A percentile compares a stretch with the other conserved stretches of the same genome.
phyloP scores from a whole-genome alignment of 2,113 vertebrate genomes.

The Oryzias celebensis region DNA sequence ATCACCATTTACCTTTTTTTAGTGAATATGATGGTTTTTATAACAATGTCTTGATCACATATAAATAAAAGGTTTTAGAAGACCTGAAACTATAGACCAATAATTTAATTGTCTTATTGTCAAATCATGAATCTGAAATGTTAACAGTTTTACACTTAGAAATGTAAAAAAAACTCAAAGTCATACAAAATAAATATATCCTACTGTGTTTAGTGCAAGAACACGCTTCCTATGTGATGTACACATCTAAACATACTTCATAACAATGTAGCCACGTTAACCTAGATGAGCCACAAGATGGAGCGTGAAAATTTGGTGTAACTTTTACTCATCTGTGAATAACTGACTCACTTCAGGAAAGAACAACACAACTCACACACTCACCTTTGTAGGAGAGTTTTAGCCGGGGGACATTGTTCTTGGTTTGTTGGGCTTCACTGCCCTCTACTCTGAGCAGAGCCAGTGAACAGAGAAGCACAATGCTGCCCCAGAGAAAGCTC shows the following conservation, averaged over 20 bases:
- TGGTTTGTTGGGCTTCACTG: slow-evolving; percentile 81
- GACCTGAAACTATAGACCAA: not conserved
- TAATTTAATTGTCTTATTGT: not conserved
- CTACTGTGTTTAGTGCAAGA: no score
- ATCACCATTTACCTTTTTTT: not conserved
- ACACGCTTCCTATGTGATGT: no score
- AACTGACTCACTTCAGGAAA: not conserved
- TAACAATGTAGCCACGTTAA: no score
- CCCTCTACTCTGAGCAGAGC: slow-evolving; percentile 73
- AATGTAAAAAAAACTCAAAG: no score
- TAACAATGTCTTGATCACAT: no score
- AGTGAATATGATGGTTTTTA: not conserved
- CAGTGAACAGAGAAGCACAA: slow-evolving; percentile 83
- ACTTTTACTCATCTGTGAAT: not conserved
- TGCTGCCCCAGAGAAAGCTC: slow-evolving; percentile 84
- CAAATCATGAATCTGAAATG: not conserved
- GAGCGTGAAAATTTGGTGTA: not conserved
- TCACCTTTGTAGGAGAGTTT: slow-evolving; percentile 96
- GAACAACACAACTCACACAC: slow-evolving; percentile 37
- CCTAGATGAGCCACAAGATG: not conserved
- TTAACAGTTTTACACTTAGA: not conserved
- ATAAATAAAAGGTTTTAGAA: no score
- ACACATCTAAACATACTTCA: no score
- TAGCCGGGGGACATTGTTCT: slow-evolving; percentile 89
- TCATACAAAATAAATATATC: no score